Conservation (phyloP, 2,888 invertebrate species). For the Pseudolycoriella hygida region DNA sequence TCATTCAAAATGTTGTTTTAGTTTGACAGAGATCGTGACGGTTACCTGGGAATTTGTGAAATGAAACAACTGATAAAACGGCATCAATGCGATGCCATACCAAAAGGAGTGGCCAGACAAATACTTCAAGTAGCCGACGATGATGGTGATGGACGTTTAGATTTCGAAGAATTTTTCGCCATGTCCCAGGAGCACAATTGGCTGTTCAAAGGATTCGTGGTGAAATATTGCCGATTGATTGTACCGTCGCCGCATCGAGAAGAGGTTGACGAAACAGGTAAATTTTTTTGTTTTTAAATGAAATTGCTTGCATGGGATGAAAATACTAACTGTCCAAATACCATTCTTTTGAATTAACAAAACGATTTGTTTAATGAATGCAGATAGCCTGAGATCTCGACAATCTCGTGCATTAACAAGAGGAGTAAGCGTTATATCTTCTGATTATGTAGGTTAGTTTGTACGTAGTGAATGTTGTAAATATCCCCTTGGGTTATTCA, state of each 20-base stretch:
- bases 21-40: conserved; percentile 57
- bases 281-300: neutral
- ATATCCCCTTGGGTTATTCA: too few species aligned
- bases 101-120: conserved; percentile 43
- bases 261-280: conserved; percentile 25
- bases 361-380: too few species aligned
- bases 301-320: too few species aligned
- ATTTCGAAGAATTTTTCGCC: conserved; percentile 48
- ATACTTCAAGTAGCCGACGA: conserved; percentile 48
- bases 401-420: too few species aligned
- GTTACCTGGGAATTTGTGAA: conserved; percentile 47
- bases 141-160: conserved; percentile 37
- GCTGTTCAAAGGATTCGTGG: conserved; percentile 24
- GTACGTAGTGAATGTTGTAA: too few species aligned
- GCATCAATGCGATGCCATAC: conserved; percentile 39
- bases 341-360: too few species aligned
- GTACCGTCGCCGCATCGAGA: conserved; percentile 24
- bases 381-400: too few species aligned
- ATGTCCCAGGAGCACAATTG: conserved; percentile 37
- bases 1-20: conserved; percentile 20
- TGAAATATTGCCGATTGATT: conserved; percentile 22
- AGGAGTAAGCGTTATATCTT: too few species aligned
- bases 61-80: conserved; percentile 28
- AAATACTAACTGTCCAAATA: too few species aligned
- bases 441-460: too few species aligned